Evolutionary conservation across 1,140 invertebrate genomes (phyloP).

Genomic region (Nephila pilipes): DNA sequence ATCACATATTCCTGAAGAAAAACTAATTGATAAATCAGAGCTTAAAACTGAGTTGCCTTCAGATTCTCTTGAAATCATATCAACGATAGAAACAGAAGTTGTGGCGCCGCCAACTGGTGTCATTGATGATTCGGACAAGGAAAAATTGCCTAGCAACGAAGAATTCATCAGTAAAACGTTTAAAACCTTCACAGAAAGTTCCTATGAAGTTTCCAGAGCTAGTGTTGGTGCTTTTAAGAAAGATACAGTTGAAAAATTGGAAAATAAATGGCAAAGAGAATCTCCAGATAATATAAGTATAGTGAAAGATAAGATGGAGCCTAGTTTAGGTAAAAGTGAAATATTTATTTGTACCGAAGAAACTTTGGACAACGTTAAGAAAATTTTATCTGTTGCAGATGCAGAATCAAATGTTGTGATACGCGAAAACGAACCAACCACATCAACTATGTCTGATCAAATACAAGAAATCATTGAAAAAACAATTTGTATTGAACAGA

Average conservation of each 20-base stretch:
- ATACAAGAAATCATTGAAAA: not conserved
- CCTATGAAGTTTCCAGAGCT: constrained; percentile 50
- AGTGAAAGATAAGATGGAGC: constrained; percentile 63
- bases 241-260: constrained; percentile 28
- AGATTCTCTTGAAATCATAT: not conserved
- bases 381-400: constrained; percentile 66
- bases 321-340: constrained; percentile 70
- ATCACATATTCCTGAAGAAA: not conserved
- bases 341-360: constrained; percentile 76
- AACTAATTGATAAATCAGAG: not conserved
- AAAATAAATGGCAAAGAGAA: constrained; percentile 70
- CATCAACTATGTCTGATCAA: constrained; percentile 21
- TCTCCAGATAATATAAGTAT: constrained; percentile 70
- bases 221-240: constrained; percentile 67
- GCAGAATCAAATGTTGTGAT: constrained; percentile 70
- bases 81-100: not conserved
- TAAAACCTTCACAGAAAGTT: constrained; percentile 46
- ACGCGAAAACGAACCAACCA: not conserved
- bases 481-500: not conserved
- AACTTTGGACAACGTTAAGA: constrained; percentile 69
- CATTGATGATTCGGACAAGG: not conserved
- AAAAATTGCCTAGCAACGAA: constrained; percentile 23
- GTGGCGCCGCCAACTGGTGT: not conserved
- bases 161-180: constrained; percentile 69
- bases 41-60: not conserved